Base-by-base conservation (phyloP, 2,888 invertebrate species). In the Rhagonycha lutea region DNA sequence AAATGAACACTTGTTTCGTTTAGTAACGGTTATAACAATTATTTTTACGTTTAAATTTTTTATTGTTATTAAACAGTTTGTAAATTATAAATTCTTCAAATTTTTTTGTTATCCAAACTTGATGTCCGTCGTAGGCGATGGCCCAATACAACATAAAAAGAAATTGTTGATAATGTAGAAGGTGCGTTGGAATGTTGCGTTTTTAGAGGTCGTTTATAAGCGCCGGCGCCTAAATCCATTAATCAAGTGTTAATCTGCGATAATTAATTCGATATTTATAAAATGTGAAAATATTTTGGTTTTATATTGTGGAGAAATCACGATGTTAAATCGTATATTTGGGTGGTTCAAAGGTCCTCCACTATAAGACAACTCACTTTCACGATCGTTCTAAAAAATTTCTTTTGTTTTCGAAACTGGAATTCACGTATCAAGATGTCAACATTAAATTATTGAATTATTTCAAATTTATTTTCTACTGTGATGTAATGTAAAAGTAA, bases 21-120 rank as follows among this genome's bases (percentile, higher is more conserved):
- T 72, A 70, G 72, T 74, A 74, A 74, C 77, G 74, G 74, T 74
- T 65, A 65, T 28, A 72, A 72, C 26, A 77, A 74, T 77, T 77
- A 74, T 77, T 74, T 77, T 77, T 71, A 74, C 74, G 74, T 77
- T 74, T 72, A 71, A 68, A 63, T 70, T 76, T 23, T 63, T 63
- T 63, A 63, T 63, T 63, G 47, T 63, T 29, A 68, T 29, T 68
- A n/a, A 47, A 47, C 47, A 47, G 47, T n/a, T 47, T n/a, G 47
- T 47, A 47, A 47, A 47, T 47, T 47, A 47, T n/a, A 47, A 47
- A 47, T 47, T 47, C 47, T 47, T 47, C 1, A 47, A 47, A 47
- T 47, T n/a, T 47, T 47, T 32, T 32, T 5, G 12, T 3, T n/a
- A 32, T n/a, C 32, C 32, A 12, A 32, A 32, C 1, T n/a, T 47